Conservation (phyloP, 2,113 vertebrate genomes). For the Dicerorhinus sumatrensis region DNA sequence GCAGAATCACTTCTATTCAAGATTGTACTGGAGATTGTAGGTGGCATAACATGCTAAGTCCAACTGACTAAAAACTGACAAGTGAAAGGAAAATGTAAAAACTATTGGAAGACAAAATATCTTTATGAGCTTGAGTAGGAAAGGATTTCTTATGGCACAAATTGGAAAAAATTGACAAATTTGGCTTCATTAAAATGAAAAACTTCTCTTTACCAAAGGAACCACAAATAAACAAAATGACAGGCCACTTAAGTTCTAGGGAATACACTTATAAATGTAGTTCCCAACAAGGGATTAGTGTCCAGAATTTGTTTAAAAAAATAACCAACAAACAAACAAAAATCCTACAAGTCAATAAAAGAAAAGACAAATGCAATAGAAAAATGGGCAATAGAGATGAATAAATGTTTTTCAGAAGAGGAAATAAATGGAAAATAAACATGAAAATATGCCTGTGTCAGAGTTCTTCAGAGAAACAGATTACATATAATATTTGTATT, state of each 20-base stretch:
- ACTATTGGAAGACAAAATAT: background rate
- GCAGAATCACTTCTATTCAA: background rate
- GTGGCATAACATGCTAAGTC: background rate
- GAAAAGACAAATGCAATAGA: background rate
- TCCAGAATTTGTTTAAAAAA: background rate
- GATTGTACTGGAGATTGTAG: background rate
- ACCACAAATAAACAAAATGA: background rate
- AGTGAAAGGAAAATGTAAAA: background rate
- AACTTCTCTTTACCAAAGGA: background rate
- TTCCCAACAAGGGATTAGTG: background rate
- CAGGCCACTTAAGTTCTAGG: background rate
- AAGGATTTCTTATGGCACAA: background rate
- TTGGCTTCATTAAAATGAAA: background rate
- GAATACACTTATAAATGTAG: background rate
- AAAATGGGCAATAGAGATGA: background rate
- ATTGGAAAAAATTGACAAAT: background rate
- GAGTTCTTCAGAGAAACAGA: background rate
- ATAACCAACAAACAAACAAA: background rate
- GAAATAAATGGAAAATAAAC: background rate
- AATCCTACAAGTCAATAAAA: background rate
- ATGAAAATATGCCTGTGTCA: background rate
- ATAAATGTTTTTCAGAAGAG: background rate
- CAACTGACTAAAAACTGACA: background rate
- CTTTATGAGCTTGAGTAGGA: background rate
- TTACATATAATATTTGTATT: background rate